Percentiles rank a stretch among this genome's conserved stretches.
Evolutionary conservation across 1,140 invertebrate species (phyloP).

Genomic region (Cylas formicarius): DNA sequence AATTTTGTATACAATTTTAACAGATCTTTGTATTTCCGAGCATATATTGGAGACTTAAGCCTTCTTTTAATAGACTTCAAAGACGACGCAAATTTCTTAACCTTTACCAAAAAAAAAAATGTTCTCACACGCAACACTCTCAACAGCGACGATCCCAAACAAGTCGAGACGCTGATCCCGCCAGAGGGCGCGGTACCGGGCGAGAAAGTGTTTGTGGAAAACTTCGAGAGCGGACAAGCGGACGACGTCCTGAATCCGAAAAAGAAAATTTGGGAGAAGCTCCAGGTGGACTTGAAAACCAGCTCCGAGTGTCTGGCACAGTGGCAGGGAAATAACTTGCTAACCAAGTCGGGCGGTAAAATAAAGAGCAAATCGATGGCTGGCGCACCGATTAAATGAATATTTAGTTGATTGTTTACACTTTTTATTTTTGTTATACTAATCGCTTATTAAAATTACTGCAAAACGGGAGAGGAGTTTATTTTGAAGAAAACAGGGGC

Average conservation of each 20-base stretch:
- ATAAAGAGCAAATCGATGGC: conserved; percentile 41
- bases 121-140: too few species aligned
- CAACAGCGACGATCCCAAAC: conserved; percentile 57
- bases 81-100: too few species aligned
- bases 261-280: conserved; percentile 96
- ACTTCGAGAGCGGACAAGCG: conserved; percentile 62
- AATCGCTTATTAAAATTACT: too few species aligned
- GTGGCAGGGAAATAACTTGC: conserved; percentile 73
- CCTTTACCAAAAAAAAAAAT: conserved; percentile 6
- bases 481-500: neutral
- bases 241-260: conserved; percentile 92
- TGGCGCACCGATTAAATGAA: conserved; percentile 30
- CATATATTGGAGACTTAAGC: too few species aligned
- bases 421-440: too few species aligned
- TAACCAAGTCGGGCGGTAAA: conserved; percentile 59
- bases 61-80: too few species aligned
- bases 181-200: conserved; percentile 67
- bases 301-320: conserved; percentile 65
- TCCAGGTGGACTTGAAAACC: conserved; percentile 76
- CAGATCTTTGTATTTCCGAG: too few species aligned
- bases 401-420: too few species aligned
- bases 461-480: too few species aligned
- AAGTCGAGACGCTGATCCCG: conserved; percentile 78
- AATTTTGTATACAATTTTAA: too few species aligned
- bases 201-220: conserved; percentile 74